These are phyloP conservation scores for Chaenodraco wilsoni DNA, from an alignment of 2,797 vertebrate species.

Conservation along the genomic window DNA sequence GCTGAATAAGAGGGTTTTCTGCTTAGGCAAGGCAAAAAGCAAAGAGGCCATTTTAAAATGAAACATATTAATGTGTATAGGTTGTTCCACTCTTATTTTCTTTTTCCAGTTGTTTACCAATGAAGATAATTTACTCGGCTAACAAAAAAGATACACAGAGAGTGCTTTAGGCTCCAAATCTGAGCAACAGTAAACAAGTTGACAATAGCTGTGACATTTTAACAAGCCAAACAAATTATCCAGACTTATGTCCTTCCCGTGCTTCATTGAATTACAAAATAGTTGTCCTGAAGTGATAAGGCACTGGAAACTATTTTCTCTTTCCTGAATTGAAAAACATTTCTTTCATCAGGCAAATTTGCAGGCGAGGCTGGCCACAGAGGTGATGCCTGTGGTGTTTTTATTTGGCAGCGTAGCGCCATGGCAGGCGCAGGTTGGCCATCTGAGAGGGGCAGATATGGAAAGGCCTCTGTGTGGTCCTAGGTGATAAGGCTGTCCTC, in stretches of 20 bases:
- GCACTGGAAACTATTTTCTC: slow-evolving; percentile 42
- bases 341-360: slow-evolving; percentile 70
- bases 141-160: slow-evolving; percentile 22
- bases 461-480: slow-evolving; percentile 75
- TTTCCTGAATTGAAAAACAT: slow-evolving; percentile 41
- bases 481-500: slow-evolving; percentile 78
- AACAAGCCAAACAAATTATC: slow-evolving; percentile 46
- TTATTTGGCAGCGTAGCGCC: slow-evolving; percentile 69
- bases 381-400: slow-evolving; percentile 67
- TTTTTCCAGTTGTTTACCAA: slow-evolving; percentile 37
- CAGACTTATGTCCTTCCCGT: slow-evolving; percentile 24
- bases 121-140: slow-evolving; percentile 30
- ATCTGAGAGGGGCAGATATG: slow-evolving; percentile 80
- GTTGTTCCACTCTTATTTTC: slow-evolving; percentile 14
- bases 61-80: slow-evolving; percentile 18
- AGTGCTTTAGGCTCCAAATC: slow-evolving; percentile 4
- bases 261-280: slow-evolving; percentile 59
- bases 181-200: slow-evolving; percentile 46
- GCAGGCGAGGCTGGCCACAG: slow-evolving; percentile 51
- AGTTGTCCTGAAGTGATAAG: slow-evolving; percentile 59
- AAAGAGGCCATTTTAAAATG: slow-evolving; percentile 15
- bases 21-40: slow-evolving; percentile 29
- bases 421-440: slow-evolving; percentile 67
- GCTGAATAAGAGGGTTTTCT: slow-evolving; percentile 22
- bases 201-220: slow-evolving; percentile 39